Conservation (phyloP, 2,797 vertebrate species). For the Cottoperca gobio region DNA sequence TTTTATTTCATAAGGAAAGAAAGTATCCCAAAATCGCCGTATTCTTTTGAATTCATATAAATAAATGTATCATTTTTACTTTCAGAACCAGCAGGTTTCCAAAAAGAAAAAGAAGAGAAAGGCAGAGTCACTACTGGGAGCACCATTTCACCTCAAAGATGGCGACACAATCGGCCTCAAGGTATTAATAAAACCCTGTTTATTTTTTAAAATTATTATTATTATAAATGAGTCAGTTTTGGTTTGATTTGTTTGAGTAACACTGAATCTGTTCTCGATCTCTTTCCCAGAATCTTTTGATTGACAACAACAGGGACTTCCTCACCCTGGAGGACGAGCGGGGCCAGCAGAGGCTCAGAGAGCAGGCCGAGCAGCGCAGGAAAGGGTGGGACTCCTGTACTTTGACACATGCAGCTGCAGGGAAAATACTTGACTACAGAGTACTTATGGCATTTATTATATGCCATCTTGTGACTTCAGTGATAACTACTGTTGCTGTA, state of each 20-base stretch:
- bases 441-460: not conserved
- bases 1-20: not conserved
- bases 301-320: conserved; percentile 85
- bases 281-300: conserved; percentile 80
- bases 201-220: conserved; percentile 12
- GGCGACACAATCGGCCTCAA: conserved; percentile 93
- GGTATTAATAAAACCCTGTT: conserved; percentile 73
- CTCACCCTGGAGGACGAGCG: conserved; percentile 77
- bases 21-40: not conserved
- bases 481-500: not conserved
- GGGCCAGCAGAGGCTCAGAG: conserved; percentile 80
- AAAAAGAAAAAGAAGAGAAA: conserved; percentile 94
- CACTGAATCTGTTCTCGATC: not conserved
- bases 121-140: conserved; percentile 88
- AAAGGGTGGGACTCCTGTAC: conserved; percentile 74
- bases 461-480: too few relatives aligned
- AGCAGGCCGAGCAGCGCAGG: conserved; percentile 73
- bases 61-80: too few relatives aligned
- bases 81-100: conserved; percentile 90
- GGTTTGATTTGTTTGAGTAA: not conserved
- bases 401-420: conserved; percentile 7
- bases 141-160: conserved; percentile 92
- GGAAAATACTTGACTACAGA: not conserved
- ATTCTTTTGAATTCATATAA: too few relatives aligned
- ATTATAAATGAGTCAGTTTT: not conserved